These are phyloP conservation scores for Eilema sororculum DNA, from an alignment of 2,888 invertebrate species.

Conservation along the genomic window DNA sequence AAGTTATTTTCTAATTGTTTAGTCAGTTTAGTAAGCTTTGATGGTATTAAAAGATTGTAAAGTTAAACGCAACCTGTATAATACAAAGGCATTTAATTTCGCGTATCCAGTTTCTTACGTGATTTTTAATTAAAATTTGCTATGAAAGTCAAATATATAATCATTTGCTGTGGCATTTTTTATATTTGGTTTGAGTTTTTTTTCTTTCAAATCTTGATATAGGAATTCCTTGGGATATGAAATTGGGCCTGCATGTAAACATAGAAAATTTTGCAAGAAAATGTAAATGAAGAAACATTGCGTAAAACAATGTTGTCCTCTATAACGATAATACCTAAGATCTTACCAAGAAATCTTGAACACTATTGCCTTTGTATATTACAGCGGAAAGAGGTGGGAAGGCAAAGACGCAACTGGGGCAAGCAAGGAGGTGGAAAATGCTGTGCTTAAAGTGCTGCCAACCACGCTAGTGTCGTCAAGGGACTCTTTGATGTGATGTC, in stretches of 20 bases:
- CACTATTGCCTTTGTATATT: background rate
- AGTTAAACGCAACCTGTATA: conserved; percentile 29
- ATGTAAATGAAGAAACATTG: background rate
- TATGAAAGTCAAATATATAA: too few species aligned
- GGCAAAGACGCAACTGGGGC: conserved; percentile 9
- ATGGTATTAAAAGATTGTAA: conserved; percentile 40
- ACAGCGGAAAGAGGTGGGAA: background rate
- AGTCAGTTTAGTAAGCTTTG: conserved; percentile 35
- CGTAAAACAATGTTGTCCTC: background rate
- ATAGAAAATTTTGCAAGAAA: background rate
- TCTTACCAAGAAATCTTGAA: background rate
- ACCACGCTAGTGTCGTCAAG: background rate
- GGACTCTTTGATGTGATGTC: background rate
- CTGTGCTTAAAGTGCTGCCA: conserved; percentile 4
- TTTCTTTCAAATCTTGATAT: too few species aligned
- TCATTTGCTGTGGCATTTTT: too few species aligned
- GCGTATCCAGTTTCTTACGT: background rate
- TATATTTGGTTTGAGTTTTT: too few species aligned
- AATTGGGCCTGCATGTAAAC: too few species aligned
- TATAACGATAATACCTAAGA: background rate
- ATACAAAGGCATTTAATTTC: conserved; percentile 20
- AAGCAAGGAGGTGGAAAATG: conserved; percentile 4
- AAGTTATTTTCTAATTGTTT: conserved; percentile 48
- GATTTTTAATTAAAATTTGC: too few species aligned
- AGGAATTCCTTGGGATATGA: too few species aligned